A percentile compares a stretch with the other conserved stretches of the same genome.
These are phyloP conservation scores for Archaeoteleia sp. DNA, from an alignment of 2,888 invertebrate genomes.

Conservation along the genomic window DNA sequence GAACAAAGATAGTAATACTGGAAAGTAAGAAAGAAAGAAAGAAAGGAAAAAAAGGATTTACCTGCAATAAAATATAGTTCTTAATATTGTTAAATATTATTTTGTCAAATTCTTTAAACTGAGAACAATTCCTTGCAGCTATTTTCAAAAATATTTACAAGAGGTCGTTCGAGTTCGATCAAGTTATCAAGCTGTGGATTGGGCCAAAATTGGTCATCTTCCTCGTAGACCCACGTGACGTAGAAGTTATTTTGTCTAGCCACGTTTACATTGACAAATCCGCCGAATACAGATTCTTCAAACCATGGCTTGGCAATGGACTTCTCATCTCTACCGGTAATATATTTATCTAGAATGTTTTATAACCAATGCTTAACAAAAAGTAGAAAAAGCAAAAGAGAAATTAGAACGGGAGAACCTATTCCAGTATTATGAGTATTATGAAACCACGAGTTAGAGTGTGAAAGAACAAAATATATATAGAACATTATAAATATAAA, in stretches of 20 bases:
- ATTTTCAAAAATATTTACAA: constrained; percentile 81
- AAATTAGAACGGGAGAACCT: too few relatives aligned
- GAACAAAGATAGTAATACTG: too few relatives aligned
- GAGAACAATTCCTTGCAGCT: constrained; percentile 77
- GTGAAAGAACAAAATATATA: too few relatives aligned
- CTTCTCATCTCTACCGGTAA: constrained; percentile 87
- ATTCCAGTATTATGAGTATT: too few relatives aligned
- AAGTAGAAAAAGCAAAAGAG: too few relatives aligned
- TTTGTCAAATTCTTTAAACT: not conserved
- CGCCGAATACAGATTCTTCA: constrained; percentile 86
- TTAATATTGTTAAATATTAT: not conserved
- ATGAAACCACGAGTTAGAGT: too few relatives aligned
- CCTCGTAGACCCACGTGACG: constrained; percentile 85
- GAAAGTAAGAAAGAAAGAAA: not conserved
- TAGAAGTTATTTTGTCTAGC: constrained; percentile 86
- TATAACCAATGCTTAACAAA: too few relatives aligned
- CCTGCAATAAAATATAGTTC: not conserved
- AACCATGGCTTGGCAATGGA: constrained; percentile 90
- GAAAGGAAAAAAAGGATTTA: not conserved
- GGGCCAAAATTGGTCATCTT: constrained; percentile 86
- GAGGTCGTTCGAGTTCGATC: constrained; percentile 78
- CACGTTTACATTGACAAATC: constrained; percentile 89
- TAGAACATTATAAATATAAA: too few relatives aligned
- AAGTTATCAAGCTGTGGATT: constrained; percentile 83
- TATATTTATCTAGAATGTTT: constrained; percentile 46